A percentile compares a stretch with the other conserved stretches of the same genome.
Evolutionary conservation across 2,797 vertebrate species (phyloP).

Genomic region (Gadopsis bispinosus): DNA sequence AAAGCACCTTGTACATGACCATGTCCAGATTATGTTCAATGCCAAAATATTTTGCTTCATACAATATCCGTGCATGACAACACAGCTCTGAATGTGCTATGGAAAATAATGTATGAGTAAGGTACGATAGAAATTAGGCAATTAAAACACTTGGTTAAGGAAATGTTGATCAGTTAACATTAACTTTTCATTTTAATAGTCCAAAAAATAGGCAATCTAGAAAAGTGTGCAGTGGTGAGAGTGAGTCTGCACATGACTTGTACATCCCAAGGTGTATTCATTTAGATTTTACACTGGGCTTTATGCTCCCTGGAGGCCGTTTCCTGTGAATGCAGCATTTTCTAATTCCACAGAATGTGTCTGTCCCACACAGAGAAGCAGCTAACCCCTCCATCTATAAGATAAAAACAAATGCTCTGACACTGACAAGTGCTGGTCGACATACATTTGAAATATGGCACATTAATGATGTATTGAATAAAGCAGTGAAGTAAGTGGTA

Average conservation of each 20-base stretch:
- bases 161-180: neutral
- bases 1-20: neutral
- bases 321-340: conserved; percentile 1
- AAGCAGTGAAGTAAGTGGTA: neutral
- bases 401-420: too few relatives aligned
- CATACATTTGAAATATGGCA: neutral
- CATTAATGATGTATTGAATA: neutral
- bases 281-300: neutral
- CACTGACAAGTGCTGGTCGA: neutral
- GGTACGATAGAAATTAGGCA: neutral
- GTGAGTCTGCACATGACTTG: neutral
- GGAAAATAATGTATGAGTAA: neutral
- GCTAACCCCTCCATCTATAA: too few relatives aligned
- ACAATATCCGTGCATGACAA: neutral
- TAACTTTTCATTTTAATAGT: too few relatives aligned
- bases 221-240: too few relatives aligned
- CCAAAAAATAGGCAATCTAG: too few relatives aligned
- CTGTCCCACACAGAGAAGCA: too few relatives aligned
- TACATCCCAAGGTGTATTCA: neutral
- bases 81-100: neutral
- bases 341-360: neutral
- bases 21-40: neutral
- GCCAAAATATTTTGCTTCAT: neutral
- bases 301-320: neutral
- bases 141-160: neutral